Base-by-base conservation (phyloP, 1,140 invertebrate genomes). In the Caerostris extrusa region DNA sequence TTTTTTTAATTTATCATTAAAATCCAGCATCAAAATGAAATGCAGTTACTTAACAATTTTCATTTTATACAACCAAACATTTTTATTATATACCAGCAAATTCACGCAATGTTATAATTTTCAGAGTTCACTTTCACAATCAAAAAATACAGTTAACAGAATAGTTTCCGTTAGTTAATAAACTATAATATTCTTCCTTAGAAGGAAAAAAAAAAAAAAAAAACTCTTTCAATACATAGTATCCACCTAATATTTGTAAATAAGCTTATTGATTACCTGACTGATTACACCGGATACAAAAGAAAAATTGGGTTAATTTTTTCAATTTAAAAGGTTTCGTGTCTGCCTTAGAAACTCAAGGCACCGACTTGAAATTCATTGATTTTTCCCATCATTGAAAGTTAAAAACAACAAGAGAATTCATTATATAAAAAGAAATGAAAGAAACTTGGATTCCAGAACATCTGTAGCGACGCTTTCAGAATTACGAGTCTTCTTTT, bases 401-500 rank as follows among this genome's bases (percentile, higher is more conserved):
- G 61, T 17, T 64, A 12, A 77, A 77, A 34, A 71, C 34, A 77
- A 50, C 34, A 12, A 56, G 14, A 12, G 56, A 83, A 83, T 17
- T 55, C 6, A 12, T 3, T 10, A 83, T 19, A 57, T 17, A 57
- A 57, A n/a, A 57, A 57, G 19, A 19, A 10, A 56, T 12, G 53
- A 4, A 82, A 19, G n/a, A 83, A 83, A 83, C 82, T 58, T 34
- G 71, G 71, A 77, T 77, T 12, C 34, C 53, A 8, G 71, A 77
- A 53, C 71, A 83, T 83, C n/a, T 83, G 82, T 83, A 83, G 55
- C 7, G 34, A 83, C 7, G 82, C 55, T 83, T 17, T 19, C 12
- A 34, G 3, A 83, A 83, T 7, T 53, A 34, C n/a, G 19, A 7
- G 12, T 81, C 19, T 57, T 83, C 82, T 58, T 83, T 83, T 83